Base-by-base conservation (phyloP, 2,113 vertebrate genomes). In the Sphaerodactylus townsendi region DNA sequence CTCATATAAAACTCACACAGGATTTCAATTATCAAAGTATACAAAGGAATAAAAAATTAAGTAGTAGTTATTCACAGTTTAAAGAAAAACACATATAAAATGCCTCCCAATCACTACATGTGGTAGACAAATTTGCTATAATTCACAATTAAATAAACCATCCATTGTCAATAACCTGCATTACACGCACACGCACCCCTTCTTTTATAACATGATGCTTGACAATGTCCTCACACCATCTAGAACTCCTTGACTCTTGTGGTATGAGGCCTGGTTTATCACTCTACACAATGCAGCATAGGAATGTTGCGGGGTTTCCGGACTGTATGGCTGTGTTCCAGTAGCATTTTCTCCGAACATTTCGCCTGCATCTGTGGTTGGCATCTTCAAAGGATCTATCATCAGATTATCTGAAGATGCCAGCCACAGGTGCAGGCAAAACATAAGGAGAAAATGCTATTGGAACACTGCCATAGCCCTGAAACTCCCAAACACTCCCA, bases 21-120 rank as follows among this genome's bases (percentile, higher is more conserved):
- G 74, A 46, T 53, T 82, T 73, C 10, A 1, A 0, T 88, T 64
- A 82, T 77, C 79, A 77, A 50, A 84, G 76, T 85, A 73, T 85
- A 28, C 37, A 85, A 90, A 59, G 89, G 2, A 25, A 23, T 86
- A 81, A 87, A 85, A 35, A 25, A 90, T 41, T 84, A 88, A 86
- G 83, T 72, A 75, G 46, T 69, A 93, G 87, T 87, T 90, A 85
- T 88, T 65, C 19, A 59, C 56, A 59, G 21, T 59, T 53, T 72
- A 59, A 72, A 30, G 48, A 25, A 35, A 46, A 25, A 48, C 2
- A 44, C 15, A 79, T 44, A 33, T 39, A 46, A 6, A 17, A 11
- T 19, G 33, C 15, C 10, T 25, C 6, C 25, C 50, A 69, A 44
- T 48, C 37, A 48, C 39, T 59, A 41, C 69, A 44, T 21, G 30